Base-by-base conservation (phyloP, 2,113 vertebrate species). In the Phrynocephalus versicolor region DNA sequence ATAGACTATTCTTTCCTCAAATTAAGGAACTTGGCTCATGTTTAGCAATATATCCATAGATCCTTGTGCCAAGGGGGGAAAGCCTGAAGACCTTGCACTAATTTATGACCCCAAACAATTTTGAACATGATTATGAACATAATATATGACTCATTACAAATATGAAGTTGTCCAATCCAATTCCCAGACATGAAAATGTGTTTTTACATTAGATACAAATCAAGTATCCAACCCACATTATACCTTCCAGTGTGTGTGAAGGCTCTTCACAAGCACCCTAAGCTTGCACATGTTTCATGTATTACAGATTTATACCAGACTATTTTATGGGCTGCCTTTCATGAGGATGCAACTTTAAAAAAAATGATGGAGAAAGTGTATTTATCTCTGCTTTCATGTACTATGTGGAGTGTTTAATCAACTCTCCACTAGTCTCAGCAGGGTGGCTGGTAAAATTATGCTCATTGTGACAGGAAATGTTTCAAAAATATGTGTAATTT, bases 381-480 rank as follows among this genome's bases (percentile, higher is more conserved):
- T 5, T 5, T 51, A 51, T 51, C 5, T 51, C 5, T 51, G 10
- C 45, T 10, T 51, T 5, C 10, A 10, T 51, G 45, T 10, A 51
- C 85, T 67, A 87, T 25, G 3, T 35, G 19, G 57, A 88, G 57
- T 74, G 82, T 57, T 92, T 87, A 16, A 88, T 92, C 90, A 92
- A 79, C 64, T 79, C 25, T 74, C 78, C 92, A 84, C 76, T 85
- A 83, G n/a, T 90, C 71, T 72, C 8, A 72, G 51, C 45, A 18
- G 74, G 19, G 18, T 1, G 37, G 64, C 23, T n/a, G 64, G 82
- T 79, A 91, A 90, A 93, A 92, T 87, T 67, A 84, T 88, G 81
- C 73, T 87, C 82, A 85, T 79, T 87, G 55, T 91, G 89, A 90
- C 90, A 92, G 90, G 74, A 55, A 87, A 86, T 72, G 60, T 88